phyloP scores from a whole-genome alignment of 2,888 invertebrate genomes.

The Pelosia muscerda region DNA sequence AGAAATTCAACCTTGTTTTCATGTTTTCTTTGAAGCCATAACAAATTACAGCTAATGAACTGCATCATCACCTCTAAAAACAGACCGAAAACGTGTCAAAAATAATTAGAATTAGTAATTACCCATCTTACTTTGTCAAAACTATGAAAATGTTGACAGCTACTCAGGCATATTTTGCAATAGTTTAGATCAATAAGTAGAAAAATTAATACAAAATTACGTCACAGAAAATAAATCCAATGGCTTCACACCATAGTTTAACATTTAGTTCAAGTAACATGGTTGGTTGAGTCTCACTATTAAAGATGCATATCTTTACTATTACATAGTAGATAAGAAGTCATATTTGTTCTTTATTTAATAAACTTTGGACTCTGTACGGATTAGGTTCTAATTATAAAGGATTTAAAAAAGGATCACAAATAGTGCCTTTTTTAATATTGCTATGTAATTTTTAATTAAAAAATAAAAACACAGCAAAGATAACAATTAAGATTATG shows the following conservation, averaged over 20 bases:
- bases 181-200: not conserved
- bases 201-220: constrained; percentile 1
- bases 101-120: not conserved
- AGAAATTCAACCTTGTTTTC: constrained; percentile 29
- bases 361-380: not conserved
- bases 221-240: not conserved
- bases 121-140: not conserved
- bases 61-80: constrained; percentile 5
- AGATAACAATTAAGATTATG: not conserved
- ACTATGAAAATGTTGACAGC: not conserved
- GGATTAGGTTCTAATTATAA: not conserved
- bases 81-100: not conserved
- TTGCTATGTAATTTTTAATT: not conserved
- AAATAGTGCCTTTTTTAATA: not conserved
- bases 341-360: not conserved
- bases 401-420: not conserved
- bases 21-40: constrained; percentile 59
- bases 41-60: constrained; percentile 30
- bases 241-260: not conserved
- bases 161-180: not conserved
- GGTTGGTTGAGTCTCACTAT: not conserved
- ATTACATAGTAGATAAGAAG: not conserved
- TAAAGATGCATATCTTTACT: not conserved
- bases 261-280: not conserved
- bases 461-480: not conserved